Conservation (phyloP, 1,140 invertebrate species). For the Patella vulgata region DNA sequence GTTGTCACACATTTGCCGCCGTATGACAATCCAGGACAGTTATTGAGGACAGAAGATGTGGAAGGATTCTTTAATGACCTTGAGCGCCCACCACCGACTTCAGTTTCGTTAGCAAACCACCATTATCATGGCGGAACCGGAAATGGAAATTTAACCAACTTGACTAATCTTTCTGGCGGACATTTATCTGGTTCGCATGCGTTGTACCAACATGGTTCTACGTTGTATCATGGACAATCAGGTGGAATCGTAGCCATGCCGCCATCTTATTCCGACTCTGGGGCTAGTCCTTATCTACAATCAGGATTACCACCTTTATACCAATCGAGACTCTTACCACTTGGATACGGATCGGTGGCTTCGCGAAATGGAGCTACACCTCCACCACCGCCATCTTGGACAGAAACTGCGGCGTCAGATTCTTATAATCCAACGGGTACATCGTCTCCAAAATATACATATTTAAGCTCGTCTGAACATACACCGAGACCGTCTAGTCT, state of each 20-base stretch:
- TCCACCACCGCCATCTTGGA: no score
- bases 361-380: no score
- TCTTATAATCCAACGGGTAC: no score
- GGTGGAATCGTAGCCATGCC: conserved; percentile 21
- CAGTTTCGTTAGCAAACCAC: background rate
- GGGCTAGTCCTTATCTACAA: conserved; percentile 5
- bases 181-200: conserved; percentile 8
- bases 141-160: conserved; percentile 4
- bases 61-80: conserved; percentile 36
- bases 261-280: conserved; percentile 20
- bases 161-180: conserved; percentile 18
- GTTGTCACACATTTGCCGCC: no score
- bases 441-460: no score
- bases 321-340: background rate
- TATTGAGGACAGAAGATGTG: conserved; percentile 33
- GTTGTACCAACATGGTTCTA: conserved; percentile 16
- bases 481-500: no score
- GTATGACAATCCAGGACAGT: conserved; percentile 22
- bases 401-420: no score
- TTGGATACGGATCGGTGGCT: no score
- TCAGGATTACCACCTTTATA: conserved; percentile 16
- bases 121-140: background rate
- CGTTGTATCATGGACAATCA: background rate
- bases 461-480: no score
- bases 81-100: conserved; percentile 18